Conservation (phyloP, 2,113 vertebrate genomes). For the Acrocephalus arundinaceus region DNA sequence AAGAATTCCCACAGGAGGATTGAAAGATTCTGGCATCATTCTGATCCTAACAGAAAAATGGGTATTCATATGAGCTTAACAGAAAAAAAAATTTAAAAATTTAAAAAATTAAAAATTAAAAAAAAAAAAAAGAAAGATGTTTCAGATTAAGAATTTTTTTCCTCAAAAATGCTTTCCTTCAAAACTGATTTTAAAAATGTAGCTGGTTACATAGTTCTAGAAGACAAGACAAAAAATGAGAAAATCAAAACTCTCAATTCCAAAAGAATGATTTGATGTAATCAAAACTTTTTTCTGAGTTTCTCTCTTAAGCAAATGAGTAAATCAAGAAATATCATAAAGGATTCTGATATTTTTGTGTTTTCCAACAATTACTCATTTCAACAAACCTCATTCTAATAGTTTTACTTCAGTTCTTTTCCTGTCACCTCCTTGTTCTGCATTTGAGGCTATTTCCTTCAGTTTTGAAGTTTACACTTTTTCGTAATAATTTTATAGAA, state of each 20-base stretch:
- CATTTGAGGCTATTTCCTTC: not conserved
- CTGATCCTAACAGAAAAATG: not conserved
- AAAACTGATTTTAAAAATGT: not conserved
- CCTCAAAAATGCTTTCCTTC: not conserved
- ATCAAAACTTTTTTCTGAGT: not conserved
- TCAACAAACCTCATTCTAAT: not conserved
- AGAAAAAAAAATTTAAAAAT: not conserved
- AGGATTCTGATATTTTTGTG: not conserved
- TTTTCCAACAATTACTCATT: not conserved
- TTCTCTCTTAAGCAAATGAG: not conserved
- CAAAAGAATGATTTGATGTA: not conserved
- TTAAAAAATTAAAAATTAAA: not conserved
- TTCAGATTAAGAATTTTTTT: not conserved
- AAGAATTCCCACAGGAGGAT: accelerated
- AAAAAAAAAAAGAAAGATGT: not conserved
- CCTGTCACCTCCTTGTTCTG: not conserved
- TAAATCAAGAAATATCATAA: not conserved
- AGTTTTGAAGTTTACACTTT: not conserved
- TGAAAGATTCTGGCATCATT: not conserved
- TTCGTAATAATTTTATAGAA: not conserved
- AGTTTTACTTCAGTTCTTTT: not conserved
- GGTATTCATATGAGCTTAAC: not conserved
- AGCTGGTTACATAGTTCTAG: not conserved
- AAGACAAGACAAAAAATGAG: not conserved
- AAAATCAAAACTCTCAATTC: not conserved